phyloP scores from a whole-genome alignment of 2,113 vertebrate species.

The Chlorocebus sabaeus region DNA sequence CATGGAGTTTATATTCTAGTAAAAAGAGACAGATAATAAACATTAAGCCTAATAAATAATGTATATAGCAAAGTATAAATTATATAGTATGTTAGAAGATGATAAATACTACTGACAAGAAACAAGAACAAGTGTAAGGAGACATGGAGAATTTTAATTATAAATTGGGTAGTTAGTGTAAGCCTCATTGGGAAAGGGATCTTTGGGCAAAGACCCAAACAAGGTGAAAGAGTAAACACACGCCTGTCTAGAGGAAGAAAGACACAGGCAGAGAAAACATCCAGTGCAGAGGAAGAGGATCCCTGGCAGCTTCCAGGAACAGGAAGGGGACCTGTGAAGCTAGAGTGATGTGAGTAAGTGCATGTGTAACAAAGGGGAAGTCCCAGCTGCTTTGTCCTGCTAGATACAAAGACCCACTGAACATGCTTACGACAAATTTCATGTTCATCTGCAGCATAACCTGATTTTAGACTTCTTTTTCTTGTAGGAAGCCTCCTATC shows the following conservation, averaged over 20 bases:
- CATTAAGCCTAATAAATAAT: background rate
- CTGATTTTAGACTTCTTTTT: background rate
- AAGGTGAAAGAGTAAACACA: background rate
- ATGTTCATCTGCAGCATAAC: background rate
- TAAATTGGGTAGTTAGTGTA: background rate
- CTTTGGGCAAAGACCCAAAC: background rate
- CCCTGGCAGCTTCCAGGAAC: background rate
- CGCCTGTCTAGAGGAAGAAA: background rate
- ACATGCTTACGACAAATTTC: background rate
- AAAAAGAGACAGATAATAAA: background rate
- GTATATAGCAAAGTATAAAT: background rate
- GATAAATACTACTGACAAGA: background rate
- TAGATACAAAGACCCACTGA: background rate
- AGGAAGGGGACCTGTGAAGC: background rate
- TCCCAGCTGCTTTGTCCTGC: background rate
- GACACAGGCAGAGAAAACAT: background rate
- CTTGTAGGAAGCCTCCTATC: background rate
- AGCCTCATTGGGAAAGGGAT: background rate
- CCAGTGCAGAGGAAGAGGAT: background rate
- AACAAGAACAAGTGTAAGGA: background rate
- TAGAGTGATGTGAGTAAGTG: background rate
- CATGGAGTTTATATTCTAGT: background rate
- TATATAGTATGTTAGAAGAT: background rate
- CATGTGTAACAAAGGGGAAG: background rate
- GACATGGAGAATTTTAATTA: background rate